Base-by-base conservation (phyloP, 2,888 invertebrate genomes). In the Amiota minor region DNA sequence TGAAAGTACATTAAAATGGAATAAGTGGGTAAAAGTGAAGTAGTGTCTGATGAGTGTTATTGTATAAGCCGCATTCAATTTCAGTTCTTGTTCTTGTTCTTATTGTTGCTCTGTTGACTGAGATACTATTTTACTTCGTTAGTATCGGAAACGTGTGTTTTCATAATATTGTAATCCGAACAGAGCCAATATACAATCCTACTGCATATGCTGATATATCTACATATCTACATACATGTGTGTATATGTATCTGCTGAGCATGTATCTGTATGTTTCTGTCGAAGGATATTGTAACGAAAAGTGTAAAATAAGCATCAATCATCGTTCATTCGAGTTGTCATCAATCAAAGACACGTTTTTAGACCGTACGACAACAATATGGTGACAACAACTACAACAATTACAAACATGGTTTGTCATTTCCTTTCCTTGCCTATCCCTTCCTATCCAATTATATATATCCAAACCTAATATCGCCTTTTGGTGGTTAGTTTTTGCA, bases 311-410 rank as follows among this genome's bases (percentile, higher is more conserved):
- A 84, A 84, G 84, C 88, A 88, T 87, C 87, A 88, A 88, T 87
- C 87, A 87, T 88, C 84, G 87, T 87, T 88, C 86, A 87, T 88
- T 86, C 83, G 87, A 86, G 81, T 87, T 85, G 87, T 86, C 88
- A 88, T 87, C 87, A 87, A 87, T 87, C 87, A 87, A 80, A 80
- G 82, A 85, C 79, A 84, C 80, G 75, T 68, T 79, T 80, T 35
- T 78, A 84, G 80, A 78, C 84, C 75, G 75, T 77, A 76, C 76
- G 76, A 79, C 35, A 35, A 68, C 68, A 61, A 73, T 77, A 80
- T 78, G 79, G 75, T 77, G 77, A 82, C 76, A 79, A 75, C 74
- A 78, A 74, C 77, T 64, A 70, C 75, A 75, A 55, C 75, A 76
- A 62, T 56, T 76, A 80, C 61, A 75, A 76, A 50, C 70, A 67